Percentiles rank a stretch among this genome's conserved stretches.
Evolutionary conservation across 2,888 invertebrate species (phyloP).

Genomic region (Buathra laborator): DNA sequence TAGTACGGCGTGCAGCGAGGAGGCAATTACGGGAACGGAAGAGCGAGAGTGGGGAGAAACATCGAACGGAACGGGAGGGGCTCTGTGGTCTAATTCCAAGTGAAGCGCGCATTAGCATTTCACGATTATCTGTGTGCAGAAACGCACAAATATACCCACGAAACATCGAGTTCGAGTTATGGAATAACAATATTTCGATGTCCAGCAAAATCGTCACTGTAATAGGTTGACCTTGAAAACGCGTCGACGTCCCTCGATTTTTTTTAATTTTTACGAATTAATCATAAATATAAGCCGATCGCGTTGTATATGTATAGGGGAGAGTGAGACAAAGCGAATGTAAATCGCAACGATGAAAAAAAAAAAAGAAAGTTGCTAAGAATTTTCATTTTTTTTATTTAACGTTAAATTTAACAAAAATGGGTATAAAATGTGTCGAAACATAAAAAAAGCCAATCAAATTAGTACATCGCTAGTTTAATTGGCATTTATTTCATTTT

Average conservation of each 20-base stretch:
- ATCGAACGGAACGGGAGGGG: slow-evolving; percentile 70
- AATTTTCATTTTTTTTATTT: no score
- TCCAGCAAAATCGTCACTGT: background rate
- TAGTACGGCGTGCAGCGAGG: slow-evolving; percentile 58
- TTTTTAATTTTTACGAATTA: background rate
- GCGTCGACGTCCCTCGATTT: background rate
- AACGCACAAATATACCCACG: background rate
- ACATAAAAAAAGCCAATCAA: no score
- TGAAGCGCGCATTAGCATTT: slow-evolving; percentile 65
- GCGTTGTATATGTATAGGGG: no score
- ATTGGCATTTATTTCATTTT: no score
- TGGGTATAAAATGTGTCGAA: no score
- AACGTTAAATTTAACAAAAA: no score
- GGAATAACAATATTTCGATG: slow-evolving; percentile 6
- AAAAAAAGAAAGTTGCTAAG: no score
- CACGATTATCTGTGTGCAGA: slow-evolving; percentile 39
- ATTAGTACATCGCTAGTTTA: no score
- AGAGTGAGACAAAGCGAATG: no score
- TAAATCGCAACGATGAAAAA: no score
- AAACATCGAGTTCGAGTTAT: background rate
- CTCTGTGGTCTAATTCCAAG: slow-evolving; percentile 76
- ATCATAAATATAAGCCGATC: background rate
- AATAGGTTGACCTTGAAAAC: background rate
- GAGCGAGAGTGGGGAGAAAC: slow-evolving; percentile 43
- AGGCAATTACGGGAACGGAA: slow-evolving; percentile 68